Evolutionary conservation across 1,140 invertebrate species (phyloP), one percentile per base, ranked within the genome.

Genomic region (Leptestheria dahalacensis): DNA sequence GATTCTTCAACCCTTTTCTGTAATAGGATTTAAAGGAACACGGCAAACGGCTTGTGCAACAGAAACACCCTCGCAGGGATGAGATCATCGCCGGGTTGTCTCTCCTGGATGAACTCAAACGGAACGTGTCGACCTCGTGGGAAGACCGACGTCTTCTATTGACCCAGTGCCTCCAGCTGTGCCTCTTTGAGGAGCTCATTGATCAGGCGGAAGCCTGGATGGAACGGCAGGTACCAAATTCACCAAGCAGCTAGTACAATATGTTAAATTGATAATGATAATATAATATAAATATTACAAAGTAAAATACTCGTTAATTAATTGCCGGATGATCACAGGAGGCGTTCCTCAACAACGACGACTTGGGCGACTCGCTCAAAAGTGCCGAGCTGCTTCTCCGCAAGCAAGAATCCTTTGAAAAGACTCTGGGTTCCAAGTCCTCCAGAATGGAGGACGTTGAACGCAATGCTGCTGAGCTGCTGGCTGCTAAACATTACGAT

Each of bases 271-370:
- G n/a, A n/a, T n/a, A n/a, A n/a, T n/a, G n/a, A n/a, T n/a, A n/a
- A n/a, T n/a, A n/a, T n/a, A n/a, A n/a, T n/a, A n/a, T n/a, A n/a
- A n/a, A n/a, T n/a, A n/a, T n/a, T n/a, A n/a, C n/a, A n/a, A n/a
- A n/a, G n/a, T n/a, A n/a, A n/a, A n/a, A n/a, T n/a, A n/a, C n/a
- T n/a, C n/a, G n/a, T n/a, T n/a, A n/a, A n/a, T n/a, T n/a, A n/a
- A n/a, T n/a, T n/a, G n/a, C n/a, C n/a, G n/a, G n/a, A n/a, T n/a
- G n/a, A n/a, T n/a, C n/a, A n/a, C 93, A 95, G 72, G 91, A 95
- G 73, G 90, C 91, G 0, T 91, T 94, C 72, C 78, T 95, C 1
- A 92, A 91, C 69, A 92, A 94, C 66, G 88, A 93, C 62, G 91
- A 94, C 72, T 75, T 93, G 29, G 91, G 91, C 1, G 75, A 78